Base-by-base conservation (phyloP, 2,888 invertebrate genomes). In the Hydropsyche betteni region DNA sequence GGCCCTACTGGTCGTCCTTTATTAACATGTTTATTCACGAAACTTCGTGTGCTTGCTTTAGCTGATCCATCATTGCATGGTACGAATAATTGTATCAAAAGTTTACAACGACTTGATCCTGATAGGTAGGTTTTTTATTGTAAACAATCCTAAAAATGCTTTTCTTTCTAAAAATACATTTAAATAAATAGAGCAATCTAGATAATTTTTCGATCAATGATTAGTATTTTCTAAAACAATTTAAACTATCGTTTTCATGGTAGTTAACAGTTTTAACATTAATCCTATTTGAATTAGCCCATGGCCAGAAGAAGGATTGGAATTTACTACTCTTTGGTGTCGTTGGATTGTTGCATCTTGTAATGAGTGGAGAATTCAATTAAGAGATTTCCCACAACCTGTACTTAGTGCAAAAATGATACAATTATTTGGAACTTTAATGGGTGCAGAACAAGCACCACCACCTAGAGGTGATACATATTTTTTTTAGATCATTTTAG, bases 351-450 rank as follows among this genome's bases (percentile, higher is more conserved):
- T 92, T 80, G 89, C 95, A 72, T 91, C 93, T 79, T 94, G 95
- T 80, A 90, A 91, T 16, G 93, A 93, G 81, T 97, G 97, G 94
- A 94, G 93, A 82, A 91, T 97, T 80, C 91, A 94, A 82, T 87
- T 99, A 79, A 89, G 99, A 5, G 99, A 99, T 87, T 99, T 98
- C 85, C 97, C 98, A 0, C 97, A 97, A 83, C 96, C 97, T 0
- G 90, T 98, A 85, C 89, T 98, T 81, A 91, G 93, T 81, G 92
- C 97, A 76, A 91, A 92, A 80, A 91, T 93, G 79, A 90, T 97
- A 83, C 92, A 93, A 79, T 88, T 98, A 75, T 97, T 96, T 91
- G 99, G 99, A 0, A 91, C 93, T 80, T 85, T 99, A 16, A 91
- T 94, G 74, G 98, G 96, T 0, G 98, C 97, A 0, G 98, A 99